These are phyloP conservation scores for Mastomys natalensis DNA, from an alignment of 2,113 vertebrate species.

Conservation along the genomic window DNA sequence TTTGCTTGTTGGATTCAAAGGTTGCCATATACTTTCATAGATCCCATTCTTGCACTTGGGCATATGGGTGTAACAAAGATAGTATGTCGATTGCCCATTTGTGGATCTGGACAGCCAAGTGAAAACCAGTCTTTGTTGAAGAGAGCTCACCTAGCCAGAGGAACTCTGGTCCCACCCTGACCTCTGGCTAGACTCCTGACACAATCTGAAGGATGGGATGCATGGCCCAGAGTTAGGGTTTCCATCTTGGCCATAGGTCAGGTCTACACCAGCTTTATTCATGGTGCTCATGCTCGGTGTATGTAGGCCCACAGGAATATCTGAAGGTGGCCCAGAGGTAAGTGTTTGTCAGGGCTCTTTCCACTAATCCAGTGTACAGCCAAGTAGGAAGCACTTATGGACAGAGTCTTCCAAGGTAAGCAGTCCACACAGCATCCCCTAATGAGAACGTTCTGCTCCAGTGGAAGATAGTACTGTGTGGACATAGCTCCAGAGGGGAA, in stretches of 20 bases:
- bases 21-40: background rate
- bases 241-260: background rate
- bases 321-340: background rate
- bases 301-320: background rate
- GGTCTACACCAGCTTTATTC: no score
- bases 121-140: background rate
- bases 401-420: background rate
- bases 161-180: background rate
- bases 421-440: background rate
- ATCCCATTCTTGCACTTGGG: no score
- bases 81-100: fast-evolving
- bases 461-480: background rate
- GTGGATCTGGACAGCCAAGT: background rate
- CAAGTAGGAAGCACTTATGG: background rate
- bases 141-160: background rate
- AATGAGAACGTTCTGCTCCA: background rate
- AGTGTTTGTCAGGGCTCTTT: background rate
- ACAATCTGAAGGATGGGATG: no score
- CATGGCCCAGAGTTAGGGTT: fast-evolving
- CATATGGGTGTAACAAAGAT: background rate
- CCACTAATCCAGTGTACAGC: fast-evolving
- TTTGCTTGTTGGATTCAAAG: background rate
- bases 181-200: background rate
- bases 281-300: fast-evolving
- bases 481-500: background rate